Evolutionary conservation across 1,140 invertebrate species (phyloP), one percentile per base, ranked within the genome.

Genomic region (Sinella curviseta): DNA sequence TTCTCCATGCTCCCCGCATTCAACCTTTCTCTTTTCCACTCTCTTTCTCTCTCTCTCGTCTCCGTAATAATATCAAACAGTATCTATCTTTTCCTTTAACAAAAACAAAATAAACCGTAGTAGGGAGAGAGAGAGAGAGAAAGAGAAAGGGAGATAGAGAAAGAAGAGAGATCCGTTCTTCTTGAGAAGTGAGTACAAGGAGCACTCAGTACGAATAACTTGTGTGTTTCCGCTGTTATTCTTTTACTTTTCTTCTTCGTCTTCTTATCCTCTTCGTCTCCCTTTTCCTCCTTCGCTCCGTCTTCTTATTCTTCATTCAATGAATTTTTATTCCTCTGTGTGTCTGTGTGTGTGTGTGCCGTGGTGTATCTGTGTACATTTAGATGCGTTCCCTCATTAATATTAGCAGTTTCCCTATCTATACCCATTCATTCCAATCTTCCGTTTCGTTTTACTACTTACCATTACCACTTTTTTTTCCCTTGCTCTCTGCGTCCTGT

Each of bases 241-340:
- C 65, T 70, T 33, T 33, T 33, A 16, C 26, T 70, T 33, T 33
- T 70, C 26, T 65, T 65, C 26, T 14, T 16, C 57, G 26, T n/a
- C 26, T 65, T 65, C 57, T 26, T 26, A n/a, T 65, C 57, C 24
- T n/a, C 8, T 65, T 16, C n/a, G n/a, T n/a, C n/a, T n/a, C n/a
- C 16, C 8, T 65, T 65, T 65, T 65, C 8, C 24, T 17, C 57
- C 57, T 26, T 65, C 24, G 8, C 57, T 8, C 24, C 16, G 8
- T 65, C 14, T 65, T n/a, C 26, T n/a, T 65, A 8, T 26, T 8
- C 57, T 26, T 26, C 24, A n/a, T 3, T 60, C 57, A 16, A 60
- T 60, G 57, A 60, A 60, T 60, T 60, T 60, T 60, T 60, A 60
- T 60, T 60, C 24, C 57, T 26, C 24, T 60, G 57, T 48, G 39